A percentile compares a stretch with the other conserved stretches of the same genome.
Conservation (phyloP, 2,888 invertebrate genomes). For the Apomyelois bistriatella region DNA sequence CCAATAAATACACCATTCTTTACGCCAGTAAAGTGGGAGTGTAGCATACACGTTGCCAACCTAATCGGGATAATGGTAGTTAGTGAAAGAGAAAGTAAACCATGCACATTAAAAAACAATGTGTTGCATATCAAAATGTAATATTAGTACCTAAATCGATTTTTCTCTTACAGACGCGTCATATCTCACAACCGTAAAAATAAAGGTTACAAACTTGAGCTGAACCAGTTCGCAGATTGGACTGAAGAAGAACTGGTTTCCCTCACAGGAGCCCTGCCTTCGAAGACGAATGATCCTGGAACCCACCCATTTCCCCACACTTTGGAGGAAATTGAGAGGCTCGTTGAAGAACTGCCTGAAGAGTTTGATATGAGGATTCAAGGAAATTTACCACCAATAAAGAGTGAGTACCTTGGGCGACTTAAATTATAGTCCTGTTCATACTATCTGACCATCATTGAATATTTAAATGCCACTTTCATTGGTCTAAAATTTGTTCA, state of each 20-base stretch:
- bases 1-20: too few species aligned
- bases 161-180: neutral
- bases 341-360: neutral
- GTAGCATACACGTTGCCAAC: too few species aligned
- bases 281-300: neutral
- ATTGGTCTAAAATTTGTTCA: too few species aligned
- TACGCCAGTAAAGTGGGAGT: too few species aligned
- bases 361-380: neutral
- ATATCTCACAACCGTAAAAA: neutral
- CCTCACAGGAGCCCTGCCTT: constrained; percentile 1
- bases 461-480: too few species aligned
- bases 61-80: too few species aligned
- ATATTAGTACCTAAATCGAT: too few species aligned
- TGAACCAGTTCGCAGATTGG: constrained; percentile 8
- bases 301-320: constrained; percentile 1
- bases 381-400: neutral
- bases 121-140: too few species aligned
- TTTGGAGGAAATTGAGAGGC: neutral
- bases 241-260: neutral
- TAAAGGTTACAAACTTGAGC: neutral
- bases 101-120: too few species aligned
- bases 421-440: too few species aligned
- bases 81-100: too few species aligned
- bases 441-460: too few species aligned
- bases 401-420: neutral